Conservation (phyloP, 35 echinoderm and acorn worm species). For the Ophioderma brevispina region DNA sequence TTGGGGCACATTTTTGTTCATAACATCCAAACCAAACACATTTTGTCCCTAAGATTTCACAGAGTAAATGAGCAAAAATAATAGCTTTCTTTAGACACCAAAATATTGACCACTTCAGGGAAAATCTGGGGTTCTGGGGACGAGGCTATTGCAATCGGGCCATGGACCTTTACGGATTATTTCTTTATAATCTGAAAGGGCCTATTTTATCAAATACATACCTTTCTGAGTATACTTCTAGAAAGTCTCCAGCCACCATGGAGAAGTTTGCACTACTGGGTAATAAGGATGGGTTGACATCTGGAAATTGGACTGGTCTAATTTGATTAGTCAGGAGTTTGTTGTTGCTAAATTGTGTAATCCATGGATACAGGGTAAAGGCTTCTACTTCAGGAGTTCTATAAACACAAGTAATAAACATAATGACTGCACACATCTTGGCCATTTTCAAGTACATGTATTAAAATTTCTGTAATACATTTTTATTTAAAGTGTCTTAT, state of each 20-base stretch:
- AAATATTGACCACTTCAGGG: no score
- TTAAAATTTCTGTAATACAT: background rate
- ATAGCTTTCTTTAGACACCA: no score
- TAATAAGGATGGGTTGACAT: conserved; percentile 65
- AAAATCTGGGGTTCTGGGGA: no score
- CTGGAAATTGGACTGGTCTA: conserved; percentile 69
- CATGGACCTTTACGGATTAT: no score
- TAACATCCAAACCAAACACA: no score
- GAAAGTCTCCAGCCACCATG: conserved; percentile 92
- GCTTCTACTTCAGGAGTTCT: conserved; percentile 55
- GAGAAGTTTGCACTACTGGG: conserved; percentile 69
- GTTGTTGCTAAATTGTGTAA: conserved; percentile 78
- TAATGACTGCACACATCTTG: no score
- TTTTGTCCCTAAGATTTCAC: no score
- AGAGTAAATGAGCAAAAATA: no score
- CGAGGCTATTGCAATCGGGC: no score
- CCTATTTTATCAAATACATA: no score
- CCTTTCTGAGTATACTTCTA: conserved; percentile 82
- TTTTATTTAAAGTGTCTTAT: background rate
- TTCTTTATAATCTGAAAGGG: no score
- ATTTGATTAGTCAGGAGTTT: conserved; percentile 62
- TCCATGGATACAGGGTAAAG: conserved; percentile 86
- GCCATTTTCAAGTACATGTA: background rate
- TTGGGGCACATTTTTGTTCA: no score
- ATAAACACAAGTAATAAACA: background rate